A percentile compares a stretch with the other conserved stretches of the same genome.
Evolutionary conservation across 2,113 vertebrate genomes (phyloP).

Genomic region (Nycticorax nycticorax): DNA sequence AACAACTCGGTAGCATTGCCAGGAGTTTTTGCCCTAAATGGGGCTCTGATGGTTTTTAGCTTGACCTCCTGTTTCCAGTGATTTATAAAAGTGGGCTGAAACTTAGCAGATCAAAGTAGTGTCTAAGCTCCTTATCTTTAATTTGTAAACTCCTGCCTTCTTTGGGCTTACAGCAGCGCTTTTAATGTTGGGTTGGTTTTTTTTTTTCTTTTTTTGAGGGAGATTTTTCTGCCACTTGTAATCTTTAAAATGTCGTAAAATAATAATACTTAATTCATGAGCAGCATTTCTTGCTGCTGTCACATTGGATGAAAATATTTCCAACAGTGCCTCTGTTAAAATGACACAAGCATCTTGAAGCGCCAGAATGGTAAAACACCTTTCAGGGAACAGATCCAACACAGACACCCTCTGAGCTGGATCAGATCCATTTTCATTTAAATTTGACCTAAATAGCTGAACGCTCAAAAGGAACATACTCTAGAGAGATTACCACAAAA

Average conservation of each 20-base stretch:
- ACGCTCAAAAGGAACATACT: not conserved
- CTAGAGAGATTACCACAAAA: not conserved
- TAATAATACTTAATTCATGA: not conserved
- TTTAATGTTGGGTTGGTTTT: not conserved
- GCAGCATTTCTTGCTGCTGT: not conserved
- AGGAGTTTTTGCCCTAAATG: not conserved
- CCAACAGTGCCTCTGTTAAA: slow-evolving; percentile 1
- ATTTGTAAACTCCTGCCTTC: slow-evolving; percentile 15
- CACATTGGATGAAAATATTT: slow-evolving; percentile 12
- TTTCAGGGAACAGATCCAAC: slow-evolving; percentile 36
- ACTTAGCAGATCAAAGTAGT: slow-evolving; percentile 8
- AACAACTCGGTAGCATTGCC: not conserved
- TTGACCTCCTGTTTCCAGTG: not conserved
- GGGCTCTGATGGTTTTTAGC: not conserved
- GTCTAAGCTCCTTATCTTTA: slow-evolving; percentile 28
- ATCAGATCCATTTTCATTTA: slow-evolving; percentile 31
- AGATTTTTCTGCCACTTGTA: not conserved
- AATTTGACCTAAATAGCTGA: slow-evolving; percentile 41
- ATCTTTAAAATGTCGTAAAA: not conserved
- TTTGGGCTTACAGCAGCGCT: not conserved
- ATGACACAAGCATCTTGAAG: not conserved
- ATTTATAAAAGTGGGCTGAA: slow-evolving; percentile 34
- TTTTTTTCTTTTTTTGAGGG: not conserved
- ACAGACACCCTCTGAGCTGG: slow-evolving; percentile 2
- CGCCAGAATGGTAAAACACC: not conserved